Base-by-base conservation (phyloP, 1,140 invertebrate species). In the Drosophila athabasca region DNA sequence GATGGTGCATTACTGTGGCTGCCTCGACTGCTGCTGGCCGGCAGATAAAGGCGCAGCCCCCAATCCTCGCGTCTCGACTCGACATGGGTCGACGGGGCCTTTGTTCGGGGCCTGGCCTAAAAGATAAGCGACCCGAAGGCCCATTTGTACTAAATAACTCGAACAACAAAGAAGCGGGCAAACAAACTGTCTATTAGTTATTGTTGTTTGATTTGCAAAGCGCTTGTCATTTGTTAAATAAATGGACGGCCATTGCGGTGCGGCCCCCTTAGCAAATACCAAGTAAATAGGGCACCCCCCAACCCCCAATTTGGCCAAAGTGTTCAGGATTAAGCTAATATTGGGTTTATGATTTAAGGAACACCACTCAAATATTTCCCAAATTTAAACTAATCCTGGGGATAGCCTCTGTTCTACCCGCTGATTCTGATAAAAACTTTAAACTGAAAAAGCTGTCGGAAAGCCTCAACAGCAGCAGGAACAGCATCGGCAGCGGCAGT, bases 201-300 rank as follows among this genome's bases (percentile, higher is more conserved):
- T 87, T 85, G 78, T 82, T 85, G 81, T 85, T 85, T 85, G 81
- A 85, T 85, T 85, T 85, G 65, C 69, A 87, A 85, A 85, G 82
- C 79, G 81, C 79, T 87, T 82, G 78, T 81, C 82, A 85, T 85
- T 85, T 85, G 82, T 85, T 85, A 85, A 87, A 85, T 82, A 85
- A 85, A 85, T 85, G 81, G 78, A 85, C 81, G 82, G 82, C 82
- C 77, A 74, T 85, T 80, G 76, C 81, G 76, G 81, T 62, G 68
- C 31, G 51, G 57, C 8, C 51, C 66, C 31, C 66, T 69, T 50
- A 82, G 82, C 65, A 85, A 85, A 87, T 75, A 85, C 51, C 71
- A 66, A 69, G 64, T 51, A 54, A 58, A 51, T 62, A 51, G 44
- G 24, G 19, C 15, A 43, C 71, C 49, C 13, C 19, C 52, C 69